Percentiles rank a stretch among this genome's conserved stretches.
Evolutionary conservation across 2,797 vertebrate species (phyloP).

Genomic region (Diceros bicornis): DNA sequence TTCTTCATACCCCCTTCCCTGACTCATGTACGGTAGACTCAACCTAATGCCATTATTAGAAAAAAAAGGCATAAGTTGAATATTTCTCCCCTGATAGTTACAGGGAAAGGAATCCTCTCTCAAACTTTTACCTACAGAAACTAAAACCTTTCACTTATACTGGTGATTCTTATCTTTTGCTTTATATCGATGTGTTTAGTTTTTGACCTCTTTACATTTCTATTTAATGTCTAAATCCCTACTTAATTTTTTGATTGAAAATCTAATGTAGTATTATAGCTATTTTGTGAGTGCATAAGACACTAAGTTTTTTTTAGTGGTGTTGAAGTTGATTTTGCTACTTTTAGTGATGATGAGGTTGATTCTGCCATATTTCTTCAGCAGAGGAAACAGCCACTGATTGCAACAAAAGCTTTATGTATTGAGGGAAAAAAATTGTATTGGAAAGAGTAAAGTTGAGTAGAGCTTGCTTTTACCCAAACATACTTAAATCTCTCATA

Average conservation of each 20-base stretch:
- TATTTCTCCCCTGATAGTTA: not conserved
- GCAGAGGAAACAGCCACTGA: not conserved
- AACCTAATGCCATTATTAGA: not conserved
- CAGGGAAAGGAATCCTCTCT: not conserved
- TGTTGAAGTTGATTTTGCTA: not conserved
- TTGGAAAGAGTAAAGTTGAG: slow-evolving; percentile 36
- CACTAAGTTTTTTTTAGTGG: not conserved
- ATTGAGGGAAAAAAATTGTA: not conserved
- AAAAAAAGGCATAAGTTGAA: not conserved
- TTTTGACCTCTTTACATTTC: not conserved
- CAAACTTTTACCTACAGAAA: not conserved
- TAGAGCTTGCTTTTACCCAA: not conserved
- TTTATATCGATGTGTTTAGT: not conserved
- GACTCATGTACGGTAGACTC: not conserved
- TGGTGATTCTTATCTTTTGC: not conserved
- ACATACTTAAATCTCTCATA: not conserved
- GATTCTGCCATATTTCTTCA: slow-evolving; percentile 14
- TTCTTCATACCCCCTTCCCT: not conserved
- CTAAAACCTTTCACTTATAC: not conserved
- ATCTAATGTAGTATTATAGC: slow-evolving; percentile 21
- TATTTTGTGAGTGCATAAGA: not conserved
- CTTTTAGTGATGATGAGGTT: not conserved
- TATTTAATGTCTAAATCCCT: not conserved
- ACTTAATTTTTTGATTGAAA: not conserved
- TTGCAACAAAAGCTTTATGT: not conserved